Conservation (phyloP, 2,113 vertebrate species). For the Archocentrus centrarchus region DNA sequence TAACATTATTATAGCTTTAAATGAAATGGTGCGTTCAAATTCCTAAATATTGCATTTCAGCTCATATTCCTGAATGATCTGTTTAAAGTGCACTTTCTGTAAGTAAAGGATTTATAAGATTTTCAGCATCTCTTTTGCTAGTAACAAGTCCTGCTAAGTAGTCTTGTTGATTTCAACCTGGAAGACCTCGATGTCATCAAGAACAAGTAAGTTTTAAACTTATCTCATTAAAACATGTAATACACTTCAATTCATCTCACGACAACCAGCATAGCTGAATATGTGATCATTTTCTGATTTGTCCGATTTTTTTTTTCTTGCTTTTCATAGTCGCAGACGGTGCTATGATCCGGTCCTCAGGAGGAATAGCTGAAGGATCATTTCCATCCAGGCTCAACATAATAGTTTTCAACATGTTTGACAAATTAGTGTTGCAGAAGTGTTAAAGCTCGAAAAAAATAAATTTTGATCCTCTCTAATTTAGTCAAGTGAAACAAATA, state of each 20-base stretch:
- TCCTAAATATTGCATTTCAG: neutral
- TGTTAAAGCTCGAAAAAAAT: neutral
- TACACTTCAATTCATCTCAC: neutral
- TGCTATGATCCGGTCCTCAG: neutral
- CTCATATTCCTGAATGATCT: neutral
- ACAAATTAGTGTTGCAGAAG: neutral
- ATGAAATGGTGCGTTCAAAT: neutral
- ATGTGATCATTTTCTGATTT: neutral
- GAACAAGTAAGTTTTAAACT: slow-evolving; percentile 9
- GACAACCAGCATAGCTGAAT: neutral
- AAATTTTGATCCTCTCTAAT: neutral
- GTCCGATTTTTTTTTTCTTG: neutral
- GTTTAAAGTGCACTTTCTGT: neutral
- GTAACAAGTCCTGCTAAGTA: neutral
- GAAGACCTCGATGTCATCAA: neutral
- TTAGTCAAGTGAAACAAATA: neutral
- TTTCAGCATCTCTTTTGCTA: neutral
- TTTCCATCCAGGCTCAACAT: neutral
- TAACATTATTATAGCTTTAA: no score
- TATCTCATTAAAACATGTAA: neutral
- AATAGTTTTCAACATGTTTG: neutral
- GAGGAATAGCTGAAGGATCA: neutral
- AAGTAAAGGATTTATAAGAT: neutral
- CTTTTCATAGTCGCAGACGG: neutral
- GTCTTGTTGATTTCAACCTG: neutral